Conservation (phyloP, 2,113 vertebrate genomes). For the Papio anubis region DNA sequence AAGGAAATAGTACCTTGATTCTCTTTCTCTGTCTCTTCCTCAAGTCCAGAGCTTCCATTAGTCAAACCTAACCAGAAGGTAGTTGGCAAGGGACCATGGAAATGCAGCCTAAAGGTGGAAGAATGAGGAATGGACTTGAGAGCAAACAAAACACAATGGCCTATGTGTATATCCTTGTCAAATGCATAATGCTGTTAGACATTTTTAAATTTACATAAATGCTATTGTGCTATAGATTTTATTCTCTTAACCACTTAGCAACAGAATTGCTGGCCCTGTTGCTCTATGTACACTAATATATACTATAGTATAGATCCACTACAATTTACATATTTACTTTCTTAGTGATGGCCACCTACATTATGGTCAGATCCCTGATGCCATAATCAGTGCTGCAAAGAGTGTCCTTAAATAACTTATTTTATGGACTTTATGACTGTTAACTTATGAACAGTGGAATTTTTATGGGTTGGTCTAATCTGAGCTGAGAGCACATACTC, state of each 20-base stretch:
- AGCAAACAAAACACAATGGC: neutral
- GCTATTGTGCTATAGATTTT: neutral
- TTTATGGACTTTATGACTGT: neutral
- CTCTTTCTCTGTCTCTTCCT: neutral
- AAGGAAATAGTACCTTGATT: neutral
- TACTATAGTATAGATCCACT: neutral
- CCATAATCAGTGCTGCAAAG: neutral
- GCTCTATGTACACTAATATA: neutral
- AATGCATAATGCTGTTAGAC: neutral
- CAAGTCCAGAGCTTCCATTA: neutral
- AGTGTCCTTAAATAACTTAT: neutral
- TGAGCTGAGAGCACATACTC: too few relatives aligned
- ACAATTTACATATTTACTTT: neutral
- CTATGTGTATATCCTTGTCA: neutral
- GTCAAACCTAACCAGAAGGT: neutral
- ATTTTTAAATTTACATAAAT: neutral
- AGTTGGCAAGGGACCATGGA: neutral
- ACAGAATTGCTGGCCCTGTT: neutral
- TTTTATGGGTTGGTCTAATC: neutral
- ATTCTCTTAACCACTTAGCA: neutral
- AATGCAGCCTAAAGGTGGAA: neutral
- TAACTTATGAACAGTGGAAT: neutral
- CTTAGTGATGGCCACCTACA: neutral
- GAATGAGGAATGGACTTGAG: fast-evolving
- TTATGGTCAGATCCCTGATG: neutral